These are phyloP conservation scores for Austrolebias charrua DNA, from an alignment of 2,797 vertebrate genomes.

Conservation along the genomic window DNA sequence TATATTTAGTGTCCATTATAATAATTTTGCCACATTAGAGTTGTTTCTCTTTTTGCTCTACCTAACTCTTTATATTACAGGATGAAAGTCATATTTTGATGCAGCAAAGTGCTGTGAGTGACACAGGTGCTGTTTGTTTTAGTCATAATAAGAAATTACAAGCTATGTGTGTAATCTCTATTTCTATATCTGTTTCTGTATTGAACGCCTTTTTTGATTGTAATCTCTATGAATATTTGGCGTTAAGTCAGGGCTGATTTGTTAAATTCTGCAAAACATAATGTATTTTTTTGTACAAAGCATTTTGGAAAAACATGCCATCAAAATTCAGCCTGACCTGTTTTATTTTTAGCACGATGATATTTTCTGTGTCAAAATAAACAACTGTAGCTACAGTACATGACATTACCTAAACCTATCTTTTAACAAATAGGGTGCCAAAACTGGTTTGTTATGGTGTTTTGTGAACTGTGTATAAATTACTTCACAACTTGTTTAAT, in stretches of 20 bases:
- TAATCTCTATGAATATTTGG: background rate
- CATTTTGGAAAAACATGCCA: background rate
- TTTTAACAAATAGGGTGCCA: too few relatives aligned
- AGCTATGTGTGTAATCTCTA: too few relatives aligned
- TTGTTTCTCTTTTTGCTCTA: background rate
- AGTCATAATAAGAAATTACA: background rate
- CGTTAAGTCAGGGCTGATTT: background rate
- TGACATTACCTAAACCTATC: too few relatives aligned
- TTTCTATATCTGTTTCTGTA: too few relatives aligned
- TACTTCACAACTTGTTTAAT: background rate
- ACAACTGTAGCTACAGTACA: too few relatives aligned
- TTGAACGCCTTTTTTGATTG: too few relatives aligned
- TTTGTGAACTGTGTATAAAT: background rate
- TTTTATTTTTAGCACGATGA: background rate
- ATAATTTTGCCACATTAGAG: background rate
- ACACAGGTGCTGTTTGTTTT: too few relatives aligned
- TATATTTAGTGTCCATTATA: background rate
- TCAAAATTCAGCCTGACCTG: background rate
- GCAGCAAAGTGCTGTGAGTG: background rate
- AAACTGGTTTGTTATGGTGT: background rate
- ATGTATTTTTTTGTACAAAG: background rate
- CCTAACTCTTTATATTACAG: background rate
- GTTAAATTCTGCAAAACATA: background rate
- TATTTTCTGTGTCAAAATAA: too few relatives aligned
- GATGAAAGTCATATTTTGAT: too few relatives aligned